phyloP scores from a whole-genome alignment of 2,888 invertebrate genomes.

The Hecatera dysodea region DNA sequence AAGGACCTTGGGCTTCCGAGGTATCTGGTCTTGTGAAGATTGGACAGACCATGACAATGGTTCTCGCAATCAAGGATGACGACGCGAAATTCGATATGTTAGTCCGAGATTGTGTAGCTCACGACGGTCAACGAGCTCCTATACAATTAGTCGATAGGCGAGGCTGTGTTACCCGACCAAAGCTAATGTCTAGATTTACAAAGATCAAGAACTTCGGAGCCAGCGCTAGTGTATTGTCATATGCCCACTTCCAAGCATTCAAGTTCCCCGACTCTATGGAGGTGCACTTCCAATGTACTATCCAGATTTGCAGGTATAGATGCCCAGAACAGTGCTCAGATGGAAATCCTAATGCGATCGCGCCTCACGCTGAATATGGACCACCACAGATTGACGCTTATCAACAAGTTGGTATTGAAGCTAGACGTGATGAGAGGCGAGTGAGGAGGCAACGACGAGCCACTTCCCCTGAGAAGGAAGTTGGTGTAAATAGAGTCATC shows the following conservation, averaged over 20 bases:
- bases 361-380: conserved; percentile 93
- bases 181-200: conserved; percentile 97
- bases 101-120: conserved; percentile 98
- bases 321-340: conserved; percentile 98
- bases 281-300: conserved; percentile 98
- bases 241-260: conserved; percentile 98
- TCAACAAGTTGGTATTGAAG: conserved; percentile 91
- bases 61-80: conserved; percentile 98
- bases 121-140: conserved; percentile 98
- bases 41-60: conserved; percentile 99
- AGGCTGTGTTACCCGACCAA: conserved; percentile 97
- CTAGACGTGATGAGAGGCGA: conserved; percentile 94
- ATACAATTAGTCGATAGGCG: conserved; percentile 98
- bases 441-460: conserved; percentile 92
- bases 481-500: conserved; percentile 97
- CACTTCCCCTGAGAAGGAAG: conserved; percentile 93
- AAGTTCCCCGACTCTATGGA: conserved; percentile 99
- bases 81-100: conserved; percentile 99
- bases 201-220: conserved; percentile 99
- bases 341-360: conserved; percentile 86
- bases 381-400: conserved; percentile 92
- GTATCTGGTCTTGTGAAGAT: conserved; percentile 98
- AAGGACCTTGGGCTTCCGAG: conserved; percentile 98
- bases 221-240: conserved; percentile 97
- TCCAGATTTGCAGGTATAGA: conserved; percentile 97